These are phyloP conservation scores for Netelia inedita DNA, from an alignment of 2,888 invertebrate genomes.

Conservation along the genomic window DNA sequence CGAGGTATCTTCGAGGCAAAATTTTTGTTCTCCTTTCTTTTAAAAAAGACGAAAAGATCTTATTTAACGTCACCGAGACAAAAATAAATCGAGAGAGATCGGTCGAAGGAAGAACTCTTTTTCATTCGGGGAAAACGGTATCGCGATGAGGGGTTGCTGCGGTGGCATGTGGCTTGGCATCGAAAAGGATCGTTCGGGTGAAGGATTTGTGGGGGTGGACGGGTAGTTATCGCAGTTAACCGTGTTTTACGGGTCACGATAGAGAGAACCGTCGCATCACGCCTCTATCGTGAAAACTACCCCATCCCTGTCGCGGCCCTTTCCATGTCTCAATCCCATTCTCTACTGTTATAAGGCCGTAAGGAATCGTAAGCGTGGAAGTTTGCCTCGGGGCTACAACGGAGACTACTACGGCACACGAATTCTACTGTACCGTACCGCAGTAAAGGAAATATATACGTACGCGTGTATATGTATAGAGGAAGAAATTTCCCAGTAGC, in stretches of 20 bases:
- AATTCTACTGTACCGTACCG: conserved; percentile 25
- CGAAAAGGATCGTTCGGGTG: conserved; percentile 1
- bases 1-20: not conserved
- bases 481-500: conserved; percentile 39
- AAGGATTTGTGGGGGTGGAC: conserved; percentile 19
- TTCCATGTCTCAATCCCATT: not conserved
- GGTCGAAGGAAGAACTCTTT: not conserved
- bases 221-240: conserved; percentile 54
- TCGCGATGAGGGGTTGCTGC: not conserved
- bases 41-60: not conserved
- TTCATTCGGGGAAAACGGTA: not conserved
- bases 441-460: not conserved
- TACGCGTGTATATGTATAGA: not conserved
- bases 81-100: not conserved
- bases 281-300: conserved; percentile 2
- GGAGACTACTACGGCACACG: conserved; percentile 48
- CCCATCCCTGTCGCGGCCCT: not conserved
- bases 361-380: conserved; percentile 23
- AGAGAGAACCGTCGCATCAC: conserved; percentile 5
- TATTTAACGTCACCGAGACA: not conserved
- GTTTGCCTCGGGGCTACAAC: conserved; percentile 57
- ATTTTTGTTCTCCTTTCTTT: not conserved
- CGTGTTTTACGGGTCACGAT: conserved; percentile 30
- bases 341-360: not conserved
- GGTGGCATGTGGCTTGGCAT: conserved; percentile 9